Percentiles rank a stretch among this genome's conserved stretches.
Evolutionary conservation across 37 sponge, comb jelly and placozoan genomes (phyloP).

Genomic region (Halisarca cf. caerulea): DNA sequence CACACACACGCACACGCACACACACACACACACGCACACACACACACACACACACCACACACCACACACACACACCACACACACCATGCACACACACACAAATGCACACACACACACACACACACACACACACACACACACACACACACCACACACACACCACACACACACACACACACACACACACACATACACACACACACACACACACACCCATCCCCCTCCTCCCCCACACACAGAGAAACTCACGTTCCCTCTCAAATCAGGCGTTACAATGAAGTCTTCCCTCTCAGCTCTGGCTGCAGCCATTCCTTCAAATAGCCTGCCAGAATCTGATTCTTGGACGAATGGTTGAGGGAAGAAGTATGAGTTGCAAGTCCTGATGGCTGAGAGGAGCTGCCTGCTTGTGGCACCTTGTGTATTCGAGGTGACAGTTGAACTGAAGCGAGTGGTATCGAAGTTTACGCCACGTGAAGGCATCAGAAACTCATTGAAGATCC

Average conservation of each 20-base stretch:
- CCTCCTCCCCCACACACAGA: background rate
- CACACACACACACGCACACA: too few relatives aligned
- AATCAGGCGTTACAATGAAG: conserved; percentile 85
- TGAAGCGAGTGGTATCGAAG: background rate
- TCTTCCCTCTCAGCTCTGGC: conserved; percentile 87
- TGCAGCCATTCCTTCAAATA: conserved; percentile 85
- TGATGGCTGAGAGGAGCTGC: conserved; percentile 41
- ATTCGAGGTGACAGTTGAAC: background rate
- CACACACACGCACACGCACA: too few relatives aligned
- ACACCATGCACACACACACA: background rate
- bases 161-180: background rate
- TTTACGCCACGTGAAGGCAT: background rate
- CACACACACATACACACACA: background rate
- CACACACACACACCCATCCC: too few relatives aligned
- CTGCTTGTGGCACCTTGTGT: background rate
- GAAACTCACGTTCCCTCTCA: conserved; percentile 63
- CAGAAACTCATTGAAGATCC: background rate
- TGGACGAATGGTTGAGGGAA: conserved; percentile 73
- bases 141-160: too few relatives aligned
- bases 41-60: too few relatives aligned
- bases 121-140: too few relatives aligned
- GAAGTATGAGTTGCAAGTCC: conserved; percentile 95
- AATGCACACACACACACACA: too few relatives aligned
- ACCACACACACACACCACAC: too few relatives aligned
- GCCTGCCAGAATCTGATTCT: conserved; percentile 69